Base-by-base conservation (phyloP, 2,888 invertebrate species). In the Watsonalla cultraria region DNA sequence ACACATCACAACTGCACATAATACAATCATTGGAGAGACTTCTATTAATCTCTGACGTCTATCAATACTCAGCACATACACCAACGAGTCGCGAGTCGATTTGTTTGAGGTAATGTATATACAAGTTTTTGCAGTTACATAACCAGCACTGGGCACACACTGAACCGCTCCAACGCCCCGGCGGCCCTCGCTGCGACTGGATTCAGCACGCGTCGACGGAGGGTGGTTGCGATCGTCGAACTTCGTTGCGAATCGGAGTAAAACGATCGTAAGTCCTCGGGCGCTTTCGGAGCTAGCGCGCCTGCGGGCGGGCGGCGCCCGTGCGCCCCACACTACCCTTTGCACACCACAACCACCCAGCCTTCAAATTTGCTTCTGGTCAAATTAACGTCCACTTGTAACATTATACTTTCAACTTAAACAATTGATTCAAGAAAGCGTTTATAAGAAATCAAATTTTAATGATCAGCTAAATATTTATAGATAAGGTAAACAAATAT, bases 61-160 rank as follows among this genome's bases (percentile, higher is more conserved):
- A 54, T 55, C 49, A 61, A 62, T 63, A 66, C 70, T 70, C 64
- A 66, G 62, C 68, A 69, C 68, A 58, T 56, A 59, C 66, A 64
- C 57, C 57, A 57, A 64, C 51, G 60, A 65, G 66, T 62, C 65
- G 66, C 70, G 63, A 66, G 61, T 65, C 65, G 65, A 76, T 77
- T 76, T 80, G 70, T 84, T 82, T 76, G 70, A 84, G 82, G 83
- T 85, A 80, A 84, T 83, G 85, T 81, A 85, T 87, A 89, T 85
- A 86, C 87, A 89, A 86, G 84, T 88, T 87, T 85, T 70, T 81
- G 82, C 76, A 84, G 86, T 90, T 90, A 90, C 84, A 90, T 90
- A 90, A 90, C 84, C 84, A 78, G 74, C 84, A 82, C 82, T 72
- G 75, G 76, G 74, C 72, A 76, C 76, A 77, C 82, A 77, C 75